Evolutionary conservation across 2,888 invertebrate genomes (phyloP).

Genomic region (Melanophora roralis): DNA sequence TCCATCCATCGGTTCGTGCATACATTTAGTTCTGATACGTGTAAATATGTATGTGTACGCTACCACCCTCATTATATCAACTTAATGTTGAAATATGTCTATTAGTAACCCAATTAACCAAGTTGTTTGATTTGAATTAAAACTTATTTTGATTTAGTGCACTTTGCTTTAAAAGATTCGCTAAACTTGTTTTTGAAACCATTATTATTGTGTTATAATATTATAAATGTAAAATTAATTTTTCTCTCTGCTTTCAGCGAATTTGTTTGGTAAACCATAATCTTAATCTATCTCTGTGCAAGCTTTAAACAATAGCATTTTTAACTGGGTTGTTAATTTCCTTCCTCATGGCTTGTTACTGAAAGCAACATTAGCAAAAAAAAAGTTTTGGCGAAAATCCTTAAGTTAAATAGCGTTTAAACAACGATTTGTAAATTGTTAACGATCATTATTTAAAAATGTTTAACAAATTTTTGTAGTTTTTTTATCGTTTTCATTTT

Average conservation of each 20-base stretch:
- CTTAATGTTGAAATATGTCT: conserved; percentile 26
- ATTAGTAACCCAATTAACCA: conserved; percentile 21
- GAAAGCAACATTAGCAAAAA: conserved; percentile 17
- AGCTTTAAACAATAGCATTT: too few relatives aligned
- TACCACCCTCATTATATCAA: conserved; percentile 51
- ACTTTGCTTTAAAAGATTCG: too few relatives aligned
- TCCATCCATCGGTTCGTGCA: conserved; percentile 40
- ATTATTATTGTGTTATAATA: too few relatives aligned
- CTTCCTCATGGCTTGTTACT: conserved; percentile 1
- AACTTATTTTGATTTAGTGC: too few relatives aligned
- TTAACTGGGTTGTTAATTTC: conserved; percentile 17
- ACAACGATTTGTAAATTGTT: conserved; percentile 76
- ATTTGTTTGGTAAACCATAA: too few relatives aligned
- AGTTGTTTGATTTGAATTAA: too few relatives aligned
- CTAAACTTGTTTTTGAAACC: too few relatives aligned
- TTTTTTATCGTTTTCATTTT: too few relatives aligned
- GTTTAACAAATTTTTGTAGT: conserved; percentile 64
- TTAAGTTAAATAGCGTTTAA: conserved; percentile 70
- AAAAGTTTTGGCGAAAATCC: conserved; percentile 59
- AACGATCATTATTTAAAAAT: conserved; percentile 73
- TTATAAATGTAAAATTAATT: too few relatives aligned
- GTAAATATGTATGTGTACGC: conserved; percentile 5
- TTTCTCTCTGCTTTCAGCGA: too few relatives aligned
- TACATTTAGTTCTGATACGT: conserved; percentile 33
- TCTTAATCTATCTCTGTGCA: too few relatives aligned